Conservation (phyloP, 2,888 invertebrate species). For the Sminthurides aquaticus region DNA sequence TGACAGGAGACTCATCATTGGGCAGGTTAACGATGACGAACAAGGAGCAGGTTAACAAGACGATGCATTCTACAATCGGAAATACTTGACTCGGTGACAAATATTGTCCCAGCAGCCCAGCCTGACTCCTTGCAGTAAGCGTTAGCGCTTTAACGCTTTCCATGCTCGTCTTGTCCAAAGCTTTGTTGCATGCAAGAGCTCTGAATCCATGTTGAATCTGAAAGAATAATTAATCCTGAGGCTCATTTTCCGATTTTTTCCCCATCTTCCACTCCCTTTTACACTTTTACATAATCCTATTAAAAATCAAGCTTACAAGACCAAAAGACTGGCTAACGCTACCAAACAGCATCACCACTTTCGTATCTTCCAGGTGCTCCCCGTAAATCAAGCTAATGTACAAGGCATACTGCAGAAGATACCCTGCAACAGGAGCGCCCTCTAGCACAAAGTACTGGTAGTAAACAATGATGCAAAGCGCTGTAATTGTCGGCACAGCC, state of each 20-base stretch:
- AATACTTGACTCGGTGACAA: neutral
- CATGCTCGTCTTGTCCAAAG: neutral
- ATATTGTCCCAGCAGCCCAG: neutral
- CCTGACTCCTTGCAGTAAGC: neutral
- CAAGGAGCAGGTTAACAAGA: neutral
- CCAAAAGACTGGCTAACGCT: neutral
- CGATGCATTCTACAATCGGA: slow-evolving; percentile 1
- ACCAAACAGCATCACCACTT: neutral
- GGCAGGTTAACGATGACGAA: neutral
- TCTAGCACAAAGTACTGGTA: neutral
- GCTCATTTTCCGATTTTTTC: no score
- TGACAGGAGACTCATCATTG: neutral
- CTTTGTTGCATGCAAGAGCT: neutral
- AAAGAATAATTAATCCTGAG: neutral
- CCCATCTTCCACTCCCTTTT: no score
- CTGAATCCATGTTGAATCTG: neutral
- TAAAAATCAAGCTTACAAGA: neutral
- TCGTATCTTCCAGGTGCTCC: neutral
- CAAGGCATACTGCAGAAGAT: neutral
- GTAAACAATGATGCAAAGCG: neutral
- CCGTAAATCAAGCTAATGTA: neutral
- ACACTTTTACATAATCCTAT: no score
- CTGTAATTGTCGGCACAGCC: neutral
- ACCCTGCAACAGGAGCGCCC: neutral
- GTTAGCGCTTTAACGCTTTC: neutral